Conservation (phyloP, 2,797 vertebrate species). For the Lacerta viridis region DNA sequence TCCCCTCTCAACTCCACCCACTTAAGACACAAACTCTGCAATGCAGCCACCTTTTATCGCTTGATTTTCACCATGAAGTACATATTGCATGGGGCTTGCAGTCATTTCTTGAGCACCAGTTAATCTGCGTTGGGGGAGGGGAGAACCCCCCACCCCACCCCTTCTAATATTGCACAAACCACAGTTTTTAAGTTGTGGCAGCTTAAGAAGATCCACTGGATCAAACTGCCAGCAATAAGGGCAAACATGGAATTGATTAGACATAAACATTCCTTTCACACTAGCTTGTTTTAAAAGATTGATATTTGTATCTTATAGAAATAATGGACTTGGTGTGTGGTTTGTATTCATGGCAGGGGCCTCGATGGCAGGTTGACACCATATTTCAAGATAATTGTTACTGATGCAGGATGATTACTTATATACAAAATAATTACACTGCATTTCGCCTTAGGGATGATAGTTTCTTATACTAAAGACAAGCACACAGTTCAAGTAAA, state of each 20-base stretch:
- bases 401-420: constrained; percentile 38
- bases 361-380: constrained; percentile 51
- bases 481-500: constrained; percentile 46
- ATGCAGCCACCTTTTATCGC: background rate
- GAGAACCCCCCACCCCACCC: background rate
- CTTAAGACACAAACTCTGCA: background rate
- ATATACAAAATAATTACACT: constrained; percentile 47
- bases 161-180: background rate
- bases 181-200: background rate
- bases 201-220: background rate
- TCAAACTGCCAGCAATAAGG: background rate
- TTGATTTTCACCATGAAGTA: background rate
- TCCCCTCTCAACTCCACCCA: background rate
- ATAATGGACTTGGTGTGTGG: constrained; percentile 33
- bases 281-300: constrained; percentile 26
- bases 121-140: background rate
- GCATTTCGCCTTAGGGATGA: constrained; percentile 53
- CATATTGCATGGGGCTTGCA: background rate
- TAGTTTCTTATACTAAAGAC: constrained; percentile 60
- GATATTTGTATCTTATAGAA: constrained; percentile 5
- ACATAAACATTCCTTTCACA: constrained; percentile 26
- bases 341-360: constrained; percentile 40
- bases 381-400: constrained; percentile 56
- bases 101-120: background rate
- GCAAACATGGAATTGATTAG: constrained; percentile 32